phyloP scores from a whole-genome alignment of 1,140 invertebrate species.

The Saccostrea cuccullata region DNA sequence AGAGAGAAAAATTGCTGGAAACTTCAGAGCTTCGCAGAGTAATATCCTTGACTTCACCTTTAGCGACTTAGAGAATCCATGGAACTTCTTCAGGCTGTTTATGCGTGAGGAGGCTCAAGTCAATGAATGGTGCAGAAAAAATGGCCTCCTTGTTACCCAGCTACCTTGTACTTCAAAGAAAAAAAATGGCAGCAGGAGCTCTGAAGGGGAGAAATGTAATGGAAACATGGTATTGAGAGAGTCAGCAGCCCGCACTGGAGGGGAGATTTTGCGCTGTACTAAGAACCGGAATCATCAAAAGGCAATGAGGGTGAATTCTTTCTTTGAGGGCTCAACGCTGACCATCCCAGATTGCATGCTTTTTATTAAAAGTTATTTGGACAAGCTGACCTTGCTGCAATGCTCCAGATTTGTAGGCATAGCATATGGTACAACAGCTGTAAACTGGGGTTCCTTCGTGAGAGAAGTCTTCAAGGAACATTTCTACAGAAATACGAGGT shows the following conservation, averaged over 20 bases:
- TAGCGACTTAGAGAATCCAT: not conserved
- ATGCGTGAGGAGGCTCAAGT: not conserved
- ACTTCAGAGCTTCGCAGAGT: not conserved
- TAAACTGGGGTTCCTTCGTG: conserved; percentile 15
- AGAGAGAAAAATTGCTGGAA: not conserved
- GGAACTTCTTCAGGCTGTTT: conserved; percentile 30
- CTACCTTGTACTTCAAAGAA: not conserved
- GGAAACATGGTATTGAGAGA: not conserved
- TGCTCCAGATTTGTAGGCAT: conserved; percentile 22
- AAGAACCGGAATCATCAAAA: conserved; percentile 20
- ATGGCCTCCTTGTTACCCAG: not conserved
- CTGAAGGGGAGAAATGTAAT: not conserved
- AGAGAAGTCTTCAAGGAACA: not conserved
- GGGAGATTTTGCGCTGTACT: not conserved
- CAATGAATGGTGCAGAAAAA: not conserved
- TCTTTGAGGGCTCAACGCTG: conserved; percentile 24
- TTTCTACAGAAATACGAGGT: not conserved
- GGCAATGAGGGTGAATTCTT: conserved; percentile 20
- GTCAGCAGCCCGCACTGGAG: not conserved
- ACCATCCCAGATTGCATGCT: conserved; percentile 39
- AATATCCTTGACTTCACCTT: not conserved
- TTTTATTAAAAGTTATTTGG: not conserved
- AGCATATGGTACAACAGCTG: conserved; percentile 20
- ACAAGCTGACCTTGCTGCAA: conserved; percentile 7
- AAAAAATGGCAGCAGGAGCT: not conserved